These are phyloP conservation scores for Australoheros facetus DNA, from an alignment of 2,797 vertebrate species.

Conservation along the genomic window DNA sequence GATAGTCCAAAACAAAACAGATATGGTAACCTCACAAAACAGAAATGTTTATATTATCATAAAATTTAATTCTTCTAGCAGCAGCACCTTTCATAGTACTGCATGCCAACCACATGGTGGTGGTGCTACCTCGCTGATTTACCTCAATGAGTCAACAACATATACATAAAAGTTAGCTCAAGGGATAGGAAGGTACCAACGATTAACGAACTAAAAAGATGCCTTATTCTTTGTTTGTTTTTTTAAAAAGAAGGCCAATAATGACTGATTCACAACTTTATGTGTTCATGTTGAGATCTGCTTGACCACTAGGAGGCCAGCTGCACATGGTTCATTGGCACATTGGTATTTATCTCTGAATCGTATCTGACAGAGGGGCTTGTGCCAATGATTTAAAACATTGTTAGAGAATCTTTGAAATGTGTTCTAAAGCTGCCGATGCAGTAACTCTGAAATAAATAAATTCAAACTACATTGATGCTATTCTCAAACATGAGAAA, in stretches of 20 bases:
- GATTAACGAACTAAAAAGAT: background rate
- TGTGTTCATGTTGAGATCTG: background rate
- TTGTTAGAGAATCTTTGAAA: no score
- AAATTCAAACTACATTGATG: no score
- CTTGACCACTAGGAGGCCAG: background rate
- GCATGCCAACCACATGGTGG: background rate
- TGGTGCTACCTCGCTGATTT: background rate
- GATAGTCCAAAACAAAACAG: background rate
- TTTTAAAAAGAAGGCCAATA: background rate
- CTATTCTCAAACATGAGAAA: no score
- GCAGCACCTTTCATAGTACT: background rate
- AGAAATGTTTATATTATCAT: background rate
- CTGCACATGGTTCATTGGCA: background rate
- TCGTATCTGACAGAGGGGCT: background rate
- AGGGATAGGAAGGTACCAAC: background rate
- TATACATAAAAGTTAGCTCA: background rate
- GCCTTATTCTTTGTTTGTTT: no score
- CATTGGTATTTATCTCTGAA: no score
- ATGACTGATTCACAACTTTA: background rate
- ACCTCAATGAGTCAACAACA: background rate
- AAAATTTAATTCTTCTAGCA: background rate
- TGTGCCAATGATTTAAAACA: background rate
- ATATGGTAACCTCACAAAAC: background rate
- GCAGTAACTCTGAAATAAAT: no score
- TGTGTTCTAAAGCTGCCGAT: no score